These are phyloP conservation scores for Hemicentrotus pulcherrimus DNA, from an alignment of 35 echinoderm and acorn worm genomes.

Conservation along the genomic window DNA sequence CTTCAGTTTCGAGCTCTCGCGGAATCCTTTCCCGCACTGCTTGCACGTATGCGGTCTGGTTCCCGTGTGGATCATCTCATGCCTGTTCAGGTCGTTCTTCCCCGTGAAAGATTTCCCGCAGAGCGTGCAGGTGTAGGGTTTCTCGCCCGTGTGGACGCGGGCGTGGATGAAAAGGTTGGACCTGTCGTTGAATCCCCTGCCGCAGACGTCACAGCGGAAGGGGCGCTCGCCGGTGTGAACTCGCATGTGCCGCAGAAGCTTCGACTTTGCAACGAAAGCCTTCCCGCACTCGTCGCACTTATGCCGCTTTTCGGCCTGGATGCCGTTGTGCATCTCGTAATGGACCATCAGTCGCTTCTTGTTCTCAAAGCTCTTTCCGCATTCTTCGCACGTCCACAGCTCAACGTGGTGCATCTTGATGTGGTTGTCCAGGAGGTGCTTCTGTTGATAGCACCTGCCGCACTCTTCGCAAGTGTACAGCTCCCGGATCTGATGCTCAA, in stretches of 20 bases:
- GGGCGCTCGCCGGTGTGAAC: slow-evolving; percentile 72
- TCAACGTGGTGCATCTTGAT: slow-evolving; percentile 59
- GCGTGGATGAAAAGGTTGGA: slow-evolving; percentile 61
- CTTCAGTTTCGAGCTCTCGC: slow-evolving; percentile 24
- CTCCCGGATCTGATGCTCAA: slow-evolving; percentile 46
- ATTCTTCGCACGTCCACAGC: slow-evolving; percentile 58
- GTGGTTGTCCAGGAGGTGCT: slow-evolving; percentile 55
- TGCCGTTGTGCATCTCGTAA: slow-evolving; percentile 24
- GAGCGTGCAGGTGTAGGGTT: slow-evolving; percentile 54
- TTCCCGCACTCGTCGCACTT: slow-evolving; percentile 62
- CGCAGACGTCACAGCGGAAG: slow-evolving; percentile 51
- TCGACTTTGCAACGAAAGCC: slow-evolving; percentile 55
- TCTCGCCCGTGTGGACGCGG: slow-evolving; percentile 67
- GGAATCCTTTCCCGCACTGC: slow-evolving; percentile 42
- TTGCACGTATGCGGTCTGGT: slow-evolving; percentile 42
- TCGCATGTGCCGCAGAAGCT: slow-evolving; percentile 52
- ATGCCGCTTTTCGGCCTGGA: slow-evolving; percentile 53
- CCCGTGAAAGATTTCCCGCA: slow-evolving; percentile 54
- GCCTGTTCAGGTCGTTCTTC: background rate
- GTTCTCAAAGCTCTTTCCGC: slow-evolving; percentile 54
- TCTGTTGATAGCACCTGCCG: slow-evolving; percentile 47
- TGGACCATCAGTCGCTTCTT: slow-evolving; percentile 56
- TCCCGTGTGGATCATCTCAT: slow-evolving; percentile 45
- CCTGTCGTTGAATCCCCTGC: slow-evolving; percentile 60
- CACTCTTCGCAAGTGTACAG: slow-evolving; percentile 56